phyloP scores from a whole-genome alignment of 1,140 invertebrate species.

The Drosophila setifemur region DNA sequence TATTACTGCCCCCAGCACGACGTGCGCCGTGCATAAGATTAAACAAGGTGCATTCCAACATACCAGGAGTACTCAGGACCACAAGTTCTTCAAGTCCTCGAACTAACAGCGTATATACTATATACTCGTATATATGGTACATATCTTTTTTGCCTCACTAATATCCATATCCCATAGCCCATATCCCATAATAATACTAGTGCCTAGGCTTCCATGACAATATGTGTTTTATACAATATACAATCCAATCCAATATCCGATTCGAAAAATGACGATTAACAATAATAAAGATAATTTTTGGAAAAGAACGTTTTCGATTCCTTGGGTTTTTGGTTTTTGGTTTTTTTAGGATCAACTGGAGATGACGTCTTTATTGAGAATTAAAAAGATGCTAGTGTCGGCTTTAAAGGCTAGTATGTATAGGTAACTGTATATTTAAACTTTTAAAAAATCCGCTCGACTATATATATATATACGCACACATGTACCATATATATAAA shows the following conservation, averaged over 20 bases:
- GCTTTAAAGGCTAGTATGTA: constrained; percentile 70
- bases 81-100: constrained; percentile 91
- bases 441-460: constrained; percentile 69
- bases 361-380: constrained; percentile 75
- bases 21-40: constrained; percentile 90
- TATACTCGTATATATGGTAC: background rate
- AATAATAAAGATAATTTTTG: constrained; percentile 42
- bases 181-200: constrained; percentile 39
- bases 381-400: constrained; percentile 75
- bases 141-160: constrained; percentile 47
- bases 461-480: constrained; percentile 50
- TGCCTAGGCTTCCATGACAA: constrained; percentile 68
- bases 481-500: constrained; percentile 55
- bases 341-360: constrained; percentile 57
- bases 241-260: constrained; percentile 40
- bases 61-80: constrained; percentile 90
- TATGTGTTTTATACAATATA: constrained; percentile 63
- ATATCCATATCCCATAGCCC: constrained; percentile 23
- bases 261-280: constrained; percentile 24
- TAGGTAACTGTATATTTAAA: constrained; percentile 75
- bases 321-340: background rate
- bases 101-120: constrained; percentile 41
- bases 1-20: constrained; percentile 86
- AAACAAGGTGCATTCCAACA: constrained; percentile 91
- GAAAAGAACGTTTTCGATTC: background rate